These are phyloP conservation scores for Blastobasis adustella DNA, from an alignment of 2,888 invertebrate species.

Conservation along the genomic window DNA sequence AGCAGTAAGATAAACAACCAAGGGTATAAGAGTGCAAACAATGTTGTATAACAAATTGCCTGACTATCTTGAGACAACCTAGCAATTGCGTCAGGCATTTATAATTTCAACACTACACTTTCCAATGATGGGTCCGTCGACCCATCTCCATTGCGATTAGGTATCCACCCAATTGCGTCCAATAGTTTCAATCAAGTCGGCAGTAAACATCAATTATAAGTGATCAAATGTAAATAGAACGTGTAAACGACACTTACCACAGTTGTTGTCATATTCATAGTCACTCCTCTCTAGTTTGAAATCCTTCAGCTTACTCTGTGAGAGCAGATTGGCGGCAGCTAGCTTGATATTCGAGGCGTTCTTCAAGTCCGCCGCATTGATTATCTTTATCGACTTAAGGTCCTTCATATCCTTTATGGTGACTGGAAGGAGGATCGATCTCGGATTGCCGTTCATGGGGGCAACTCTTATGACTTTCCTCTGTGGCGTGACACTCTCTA, in stretches of 20 bases:
- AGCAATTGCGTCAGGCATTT: too few species aligned
- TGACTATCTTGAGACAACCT: too few species aligned
- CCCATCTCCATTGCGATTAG: too few species aligned
- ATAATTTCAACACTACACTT: too few species aligned
- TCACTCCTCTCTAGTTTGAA: slow-evolving; percentile 51
- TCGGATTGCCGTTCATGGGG: slow-evolving; percentile 69
- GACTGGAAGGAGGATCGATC: slow-evolving; percentile 82
- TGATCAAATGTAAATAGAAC: not conserved
- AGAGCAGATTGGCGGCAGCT: slow-evolving; percentile 64
- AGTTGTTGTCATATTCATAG: slow-evolving; percentile 53
- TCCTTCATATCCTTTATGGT: slow-evolving; percentile 81
- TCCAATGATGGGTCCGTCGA: too few species aligned
- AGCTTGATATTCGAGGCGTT: slow-evolving; percentile 70
- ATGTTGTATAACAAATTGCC: too few species aligned
- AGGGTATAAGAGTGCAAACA: too few species aligned
- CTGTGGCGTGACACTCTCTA: slow-evolving; percentile 59
- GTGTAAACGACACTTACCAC: slow-evolving; percentile 38
- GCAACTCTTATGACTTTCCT: slow-evolving; percentile 60
- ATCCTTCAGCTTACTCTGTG: slow-evolving; percentile 62
- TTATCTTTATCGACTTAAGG: slow-evolving; percentile 82
- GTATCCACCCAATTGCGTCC: slow-evolving; percentile 5
- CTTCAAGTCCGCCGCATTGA: slow-evolving; percentile 77
- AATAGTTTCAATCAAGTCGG: slow-evolving; percentile 6
- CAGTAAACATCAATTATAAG: not conserved
- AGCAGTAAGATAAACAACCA: too few species aligned